Percentiles rank a stretch among this genome's conserved stretches.
Evolutionary conservation across 2,797 vertebrate species (phyloP).

Genomic region (Ctenochaetus hawaiiensis): DNA sequence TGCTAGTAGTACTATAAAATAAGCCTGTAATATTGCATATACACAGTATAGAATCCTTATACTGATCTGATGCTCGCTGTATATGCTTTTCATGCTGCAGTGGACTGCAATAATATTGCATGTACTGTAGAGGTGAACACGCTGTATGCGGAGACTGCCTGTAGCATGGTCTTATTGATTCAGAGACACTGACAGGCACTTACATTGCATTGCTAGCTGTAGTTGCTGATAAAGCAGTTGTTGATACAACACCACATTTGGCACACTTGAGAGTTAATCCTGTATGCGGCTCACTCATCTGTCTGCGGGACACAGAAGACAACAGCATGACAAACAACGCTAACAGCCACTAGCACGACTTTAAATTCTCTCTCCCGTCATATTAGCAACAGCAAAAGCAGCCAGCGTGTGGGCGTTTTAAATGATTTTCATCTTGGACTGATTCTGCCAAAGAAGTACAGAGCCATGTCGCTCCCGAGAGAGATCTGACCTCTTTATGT

Average conservation of each 20-base stretch:
- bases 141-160: constrained; percentile 56
- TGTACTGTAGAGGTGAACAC: constrained; percentile 55
- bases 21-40: not conserved
- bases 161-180: constrained; percentile 79
- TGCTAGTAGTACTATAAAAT: constrained; percentile 6
- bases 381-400: too few relatives aligned
- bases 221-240: constrained; percentile 99
- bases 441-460: constrained; percentile 80
- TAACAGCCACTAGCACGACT: constrained; percentile 60
- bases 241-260: constrained; percentile 99
- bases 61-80: constrained; percentile 11
- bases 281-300: constrained; percentile 99
- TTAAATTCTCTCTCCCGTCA: constrained; percentile 34
- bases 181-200: constrained; percentile 86
- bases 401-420: constrained; percentile 57
- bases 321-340: constrained; percentile 78
- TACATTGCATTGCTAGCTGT: constrained; percentile 99
- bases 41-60: constrained; percentile 13
- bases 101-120: constrained; percentile 20
- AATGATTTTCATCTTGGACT: constrained; percentile 78
- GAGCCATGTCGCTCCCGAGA: constrained; percentile 63
- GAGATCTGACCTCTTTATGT: constrained; percentile 79
- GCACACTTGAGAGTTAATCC: constrained; percentile 99
- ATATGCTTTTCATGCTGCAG: constrained; percentile 51
- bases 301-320: constrained; percentile 92